A percentile compares a stretch with the other conserved stretches of the same genome.
phyloP scores from a whole-genome alignment of 2,888 invertebrate species.

The Torymus auratus region DNA sequence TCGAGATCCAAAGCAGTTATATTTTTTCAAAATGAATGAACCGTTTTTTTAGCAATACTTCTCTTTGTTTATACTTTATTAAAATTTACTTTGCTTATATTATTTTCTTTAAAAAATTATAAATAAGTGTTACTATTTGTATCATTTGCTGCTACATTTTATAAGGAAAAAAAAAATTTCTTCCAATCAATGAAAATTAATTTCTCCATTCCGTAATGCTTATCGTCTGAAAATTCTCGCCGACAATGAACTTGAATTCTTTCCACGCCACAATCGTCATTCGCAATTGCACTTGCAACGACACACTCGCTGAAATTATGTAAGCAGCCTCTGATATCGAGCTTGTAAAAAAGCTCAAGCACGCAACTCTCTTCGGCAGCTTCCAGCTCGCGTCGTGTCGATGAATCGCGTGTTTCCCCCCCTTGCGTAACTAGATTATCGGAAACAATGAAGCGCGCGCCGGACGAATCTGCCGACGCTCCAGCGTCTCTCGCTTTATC shows the following conservation, averaged over 20 bases:
- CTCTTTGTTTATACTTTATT: too few relatives aligned
- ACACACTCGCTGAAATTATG: slow-evolving; percentile 4
- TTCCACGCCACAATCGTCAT: not conserved
- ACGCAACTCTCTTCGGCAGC: not conserved
- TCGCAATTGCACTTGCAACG: not conserved
- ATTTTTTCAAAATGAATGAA: too few relatives aligned
- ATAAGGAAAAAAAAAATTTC: too few relatives aligned
- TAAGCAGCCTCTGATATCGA: not conserved
- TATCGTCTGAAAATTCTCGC: not conserved
- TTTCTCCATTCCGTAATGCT: too few relatives aligned
- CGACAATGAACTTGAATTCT: slow-evolving; percentile 52
- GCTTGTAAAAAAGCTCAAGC: not conserved
- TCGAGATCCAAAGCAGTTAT: too few relatives aligned
- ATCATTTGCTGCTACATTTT: too few relatives aligned
- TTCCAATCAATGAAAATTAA: too few relatives aligned
- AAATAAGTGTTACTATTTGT: too few relatives aligned
- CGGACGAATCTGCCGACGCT: too few relatives aligned
- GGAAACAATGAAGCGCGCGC: slow-evolving; percentile 34
- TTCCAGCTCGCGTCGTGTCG: slow-evolving; percentile 5
- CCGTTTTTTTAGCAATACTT: too few relatives aligned
- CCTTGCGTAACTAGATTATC: slow-evolving; percentile 40
- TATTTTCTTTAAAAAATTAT: too few relatives aligned
- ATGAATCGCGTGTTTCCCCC: slow-evolving; percentile 41
- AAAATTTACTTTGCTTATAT: too few relatives aligned
- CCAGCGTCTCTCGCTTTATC: not conserved